phyloP scores from a whole-genome alignment of 1,140 invertebrate species.

The Melitaea cinxia region DNA sequence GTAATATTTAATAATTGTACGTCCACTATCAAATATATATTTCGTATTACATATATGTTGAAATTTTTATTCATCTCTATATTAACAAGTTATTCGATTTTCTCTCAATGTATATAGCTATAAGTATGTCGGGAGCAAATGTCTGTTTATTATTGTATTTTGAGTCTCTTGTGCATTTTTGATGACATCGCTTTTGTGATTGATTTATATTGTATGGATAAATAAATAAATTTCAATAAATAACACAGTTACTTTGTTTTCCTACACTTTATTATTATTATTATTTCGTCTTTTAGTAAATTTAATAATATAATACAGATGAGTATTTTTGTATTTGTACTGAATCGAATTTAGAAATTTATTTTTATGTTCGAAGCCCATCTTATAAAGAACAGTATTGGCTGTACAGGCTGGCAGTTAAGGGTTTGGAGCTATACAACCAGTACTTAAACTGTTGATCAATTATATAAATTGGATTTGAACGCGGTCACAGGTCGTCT shows the following conservation, averaged over 20 bases:
- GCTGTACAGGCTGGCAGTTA: no score
- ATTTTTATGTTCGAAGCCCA: no score
- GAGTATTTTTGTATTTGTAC: no score
- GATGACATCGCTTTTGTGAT: slow-evolving; percentile 73
- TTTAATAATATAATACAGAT: no score
- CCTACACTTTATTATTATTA: neutral
- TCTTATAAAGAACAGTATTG: no score
- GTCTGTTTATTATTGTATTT: slow-evolving; percentile 58
- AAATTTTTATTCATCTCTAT: slow-evolving; percentile 71
- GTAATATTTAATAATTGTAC: slow-evolving; percentile 49
- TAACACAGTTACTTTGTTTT: slow-evolving; percentile 10
- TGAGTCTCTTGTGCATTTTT: slow-evolving; percentile 78
- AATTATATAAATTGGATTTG: no score
- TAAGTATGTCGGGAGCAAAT: slow-evolving; percentile 61
- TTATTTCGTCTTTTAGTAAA: no score
- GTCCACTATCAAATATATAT: slow-evolving; percentile 58
- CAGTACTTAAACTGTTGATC: no score
- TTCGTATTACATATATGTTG: slow-evolving; percentile 54
- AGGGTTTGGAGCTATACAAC: no score
- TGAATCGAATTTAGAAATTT: no score
- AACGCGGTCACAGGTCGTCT: no score
- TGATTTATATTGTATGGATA: slow-evolving; percentile 65
- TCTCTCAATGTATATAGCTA: slow-evolving; percentile 64
- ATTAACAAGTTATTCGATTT: slow-evolving; percentile 46
- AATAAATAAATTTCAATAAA: slow-evolving; percentile 72